A percentile compares a stretch with the other conserved stretches of the same genome.
Evolutionary conservation across 1,140 invertebrate genomes (phyloP).

Genomic region (Drosophila ananassae): DNA sequence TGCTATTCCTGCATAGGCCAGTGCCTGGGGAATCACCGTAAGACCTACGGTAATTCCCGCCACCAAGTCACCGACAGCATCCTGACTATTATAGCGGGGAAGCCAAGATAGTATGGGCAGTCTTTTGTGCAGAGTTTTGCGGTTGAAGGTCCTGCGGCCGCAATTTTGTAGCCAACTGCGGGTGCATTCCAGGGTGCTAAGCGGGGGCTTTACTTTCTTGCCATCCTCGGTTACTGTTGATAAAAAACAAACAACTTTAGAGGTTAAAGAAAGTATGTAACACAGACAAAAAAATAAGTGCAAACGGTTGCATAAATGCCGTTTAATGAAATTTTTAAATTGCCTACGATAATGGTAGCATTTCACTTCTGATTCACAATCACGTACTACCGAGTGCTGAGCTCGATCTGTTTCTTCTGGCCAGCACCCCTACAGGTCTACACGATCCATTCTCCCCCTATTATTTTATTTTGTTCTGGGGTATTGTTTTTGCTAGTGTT

Average conservation of each 20-base stretch:
- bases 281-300: not conserved
- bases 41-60: conserved; percentile 94
- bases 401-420: conserved; percentile 12
- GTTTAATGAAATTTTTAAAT: conserved; percentile 7
- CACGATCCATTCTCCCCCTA: conserved; percentile 4
- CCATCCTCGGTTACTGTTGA: conserved; percentile 66
- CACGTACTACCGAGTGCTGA: conserved; percentile 45
- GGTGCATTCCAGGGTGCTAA: conserved; percentile 43
- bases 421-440: not conserved
- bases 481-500: conserved; percentile 30
- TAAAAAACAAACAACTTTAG: conserved; percentile 7
- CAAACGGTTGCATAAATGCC: conserved; percentile 3
- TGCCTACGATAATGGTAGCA: conserved; percentile 4
- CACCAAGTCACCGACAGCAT: conserved; percentile 91
- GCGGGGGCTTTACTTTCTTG: conserved; percentile 57
- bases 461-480: conserved; percentile 27
- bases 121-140: conserved; percentile 88
- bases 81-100: conserved; percentile 88
- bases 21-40: conserved; percentile 91
- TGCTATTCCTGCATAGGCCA: conserved; percentile 94
- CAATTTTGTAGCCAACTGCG: conserved; percentile 50
- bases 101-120: conserved; percentile 90
- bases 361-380: conserved; percentile 36
- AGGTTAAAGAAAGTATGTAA: not conserved
- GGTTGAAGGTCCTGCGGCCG: conserved; percentile 84